Conservation (phyloP, 1,140 invertebrate genomes). For the Lordiphosa collinella region DNA sequence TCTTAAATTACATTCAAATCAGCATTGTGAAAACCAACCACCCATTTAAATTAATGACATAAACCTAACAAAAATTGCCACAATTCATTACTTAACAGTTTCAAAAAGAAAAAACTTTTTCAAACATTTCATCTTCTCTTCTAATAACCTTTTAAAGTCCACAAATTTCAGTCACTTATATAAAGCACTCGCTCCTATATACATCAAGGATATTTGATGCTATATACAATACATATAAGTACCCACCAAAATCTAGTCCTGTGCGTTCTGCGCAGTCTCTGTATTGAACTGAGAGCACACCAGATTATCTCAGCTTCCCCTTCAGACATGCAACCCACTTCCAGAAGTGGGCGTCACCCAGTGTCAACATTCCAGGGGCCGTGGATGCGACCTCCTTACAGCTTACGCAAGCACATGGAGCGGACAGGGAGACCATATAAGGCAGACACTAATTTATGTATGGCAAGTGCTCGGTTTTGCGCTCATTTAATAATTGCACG, state of each 20-base stretch:
- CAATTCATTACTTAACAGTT: slow-evolving; percentile 51
- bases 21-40: too few species aligned
- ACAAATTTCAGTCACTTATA: slow-evolving; percentile 14
- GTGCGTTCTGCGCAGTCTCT: slow-evolving; percentile 51
- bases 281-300: slow-evolving; percentile 6
- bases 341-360: slow-evolving; percentile 44
- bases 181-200: background rate
- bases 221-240: background rate
- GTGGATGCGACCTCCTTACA: slow-evolving; percentile 14
- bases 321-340: slow-evolving; percentile 20
- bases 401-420: background rate
- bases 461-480: slow-evolving; percentile 70
- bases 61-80: background rate
- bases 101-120: slow-evolving; percentile 2
- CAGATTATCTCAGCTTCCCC: slow-evolving; percentile 47
- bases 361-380: slow-evolving; percentile 28
- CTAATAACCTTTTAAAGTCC: slow-evolving; percentile 30
- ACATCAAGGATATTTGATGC: background rate
- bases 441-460: slow-evolving; percentile 63
- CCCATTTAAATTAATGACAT: background rate
- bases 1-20: background rate
- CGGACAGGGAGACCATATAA: background rate
- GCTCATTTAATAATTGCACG: slow-evolving; percentile 76
- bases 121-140: slow-evolving; percentile 37
- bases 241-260: background rate